A percentile compares a stretch with the other conserved stretches of the same genome.
These are phyloP conservation scores for Brachionus rotundiformis DNA, from an alignment of 1,140 invertebrate genomes.

Conservation along the genomic window DNA sequence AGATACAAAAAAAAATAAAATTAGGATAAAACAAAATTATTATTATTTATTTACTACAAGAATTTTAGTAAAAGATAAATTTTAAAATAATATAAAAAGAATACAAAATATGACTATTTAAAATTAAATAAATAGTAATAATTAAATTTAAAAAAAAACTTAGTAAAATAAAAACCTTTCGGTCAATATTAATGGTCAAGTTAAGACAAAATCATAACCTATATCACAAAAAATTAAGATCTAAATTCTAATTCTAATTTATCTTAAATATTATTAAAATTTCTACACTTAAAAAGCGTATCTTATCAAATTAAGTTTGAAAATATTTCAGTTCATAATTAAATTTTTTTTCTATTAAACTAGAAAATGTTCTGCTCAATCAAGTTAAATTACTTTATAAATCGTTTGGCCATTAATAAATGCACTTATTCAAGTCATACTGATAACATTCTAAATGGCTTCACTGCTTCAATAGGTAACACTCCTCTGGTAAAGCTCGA, in stretches of 20 bases:
- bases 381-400: not conserved
- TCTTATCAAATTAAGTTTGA: not conserved
- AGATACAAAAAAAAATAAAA: too few species aligned
- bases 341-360: not conserved
- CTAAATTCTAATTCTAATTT: not conserved
- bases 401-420: not conserved
- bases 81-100: too few species aligned
- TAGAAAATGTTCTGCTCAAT: not conserved
- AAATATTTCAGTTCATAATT: not conserved
- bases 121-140: too few species aligned
- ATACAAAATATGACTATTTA: too few species aligned
- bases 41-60: too few species aligned
- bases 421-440: not conserved
- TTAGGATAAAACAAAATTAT: too few species aligned
- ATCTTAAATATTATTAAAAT: not conserved
- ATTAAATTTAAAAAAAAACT: too few species aligned
- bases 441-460: not conserved
- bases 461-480: constrained; percentile 53
- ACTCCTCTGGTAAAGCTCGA: constrained; percentile 63
- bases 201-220: not conserved
- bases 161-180: too few species aligned
- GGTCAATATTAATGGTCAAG: too few species aligned
- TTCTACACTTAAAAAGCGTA: not conserved
- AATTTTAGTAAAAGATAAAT: too few species aligned
- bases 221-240: not conserved